Conservation (phyloP, 1,140 invertebrate species). For the Carcinoscorpius rotundicauda region DNA sequence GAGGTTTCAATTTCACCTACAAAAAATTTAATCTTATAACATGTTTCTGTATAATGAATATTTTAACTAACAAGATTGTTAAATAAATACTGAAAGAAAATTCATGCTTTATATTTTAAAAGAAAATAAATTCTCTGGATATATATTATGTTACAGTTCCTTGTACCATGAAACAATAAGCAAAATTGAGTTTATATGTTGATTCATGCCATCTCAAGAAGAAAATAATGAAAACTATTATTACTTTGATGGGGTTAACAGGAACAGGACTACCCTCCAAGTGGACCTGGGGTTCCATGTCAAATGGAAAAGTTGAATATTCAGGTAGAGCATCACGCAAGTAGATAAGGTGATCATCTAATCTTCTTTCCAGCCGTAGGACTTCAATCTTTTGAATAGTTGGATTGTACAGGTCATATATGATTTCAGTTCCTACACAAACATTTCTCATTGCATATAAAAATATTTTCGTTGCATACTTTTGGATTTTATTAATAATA, state of each 20-base stretch:
- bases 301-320: constrained; percentile 83
- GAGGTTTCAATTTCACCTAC: constrained; percentile 64
- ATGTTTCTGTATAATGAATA: too few species aligned
- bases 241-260: constrained; percentile 71
- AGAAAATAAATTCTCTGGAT: too few species aligned
- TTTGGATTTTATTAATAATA: not conserved
- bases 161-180: too few species aligned
- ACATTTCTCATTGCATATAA: constrained; percentile 18
- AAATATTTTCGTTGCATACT: constrained; percentile 8
- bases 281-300: constrained; percentile 70
- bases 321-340: constrained; percentile 84
- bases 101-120: too few species aligned
- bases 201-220: too few species aligned
- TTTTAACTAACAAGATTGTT: too few species aligned
- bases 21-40: too few species aligned
- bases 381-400: constrained; percentile 80
- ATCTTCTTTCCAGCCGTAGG: constrained; percentile 75
- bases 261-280: constrained; percentile 65
- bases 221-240: not conserved
- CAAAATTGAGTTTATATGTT: too few species aligned
- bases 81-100: too few species aligned
- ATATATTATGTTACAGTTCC: too few species aligned
- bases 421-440: constrained; percentile 62
- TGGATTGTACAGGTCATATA: constrained; percentile 90
- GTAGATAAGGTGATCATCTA: constrained; percentile 83